phyloP scores from a whole-genome alignment of 2,888 invertebrate genomes.

The Autographa pulchrina region DNA sequence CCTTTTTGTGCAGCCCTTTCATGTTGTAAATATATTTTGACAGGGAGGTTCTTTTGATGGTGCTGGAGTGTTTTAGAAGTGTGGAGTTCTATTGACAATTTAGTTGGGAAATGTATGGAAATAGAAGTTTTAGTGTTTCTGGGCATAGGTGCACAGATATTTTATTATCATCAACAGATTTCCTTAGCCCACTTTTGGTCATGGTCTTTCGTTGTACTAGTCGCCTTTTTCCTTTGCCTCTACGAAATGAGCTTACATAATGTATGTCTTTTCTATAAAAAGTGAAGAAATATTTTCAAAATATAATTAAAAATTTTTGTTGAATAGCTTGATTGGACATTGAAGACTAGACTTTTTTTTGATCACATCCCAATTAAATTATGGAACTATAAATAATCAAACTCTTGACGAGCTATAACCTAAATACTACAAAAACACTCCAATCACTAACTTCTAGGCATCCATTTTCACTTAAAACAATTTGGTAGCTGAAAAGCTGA shows the following conservation, averaged over 20 bases:
- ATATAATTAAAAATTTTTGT: too few species aligned
- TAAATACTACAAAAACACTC: background rate
- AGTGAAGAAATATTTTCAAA: too few species aligned
- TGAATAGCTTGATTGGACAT: too few species aligned
- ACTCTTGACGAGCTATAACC: background rate
- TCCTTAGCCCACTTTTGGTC: too few species aligned
- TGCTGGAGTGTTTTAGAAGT: slow-evolving; percentile 23
- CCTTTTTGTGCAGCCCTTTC: slow-evolving; percentile 58
- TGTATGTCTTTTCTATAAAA: too few species aligned
- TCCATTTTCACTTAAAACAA: slow-evolving; percentile 8
- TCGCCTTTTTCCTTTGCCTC: too few species aligned
- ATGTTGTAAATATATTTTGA: slow-evolving; percentile 60
- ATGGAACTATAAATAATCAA: background rate
- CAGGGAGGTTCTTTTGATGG: slow-evolving; percentile 52
- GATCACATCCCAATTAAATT: too few species aligned
- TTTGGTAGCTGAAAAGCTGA: slow-evolving; percentile 8
- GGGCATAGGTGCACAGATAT: too few species aligned
- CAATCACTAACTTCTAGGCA: background rate
- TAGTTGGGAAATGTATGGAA: background rate
- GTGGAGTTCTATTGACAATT: background rate
- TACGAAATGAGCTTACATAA: too few species aligned
- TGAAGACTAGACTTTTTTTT: too few species aligned
- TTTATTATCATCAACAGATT: too few species aligned
- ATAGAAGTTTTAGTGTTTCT: background rate
- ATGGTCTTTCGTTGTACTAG: too few species aligned